Evolutionary conservation across 2,888 invertebrate species (phyloP), one percentile per base, ranked within the genome.

Genomic region (Thymelicus lineola): DNA sequence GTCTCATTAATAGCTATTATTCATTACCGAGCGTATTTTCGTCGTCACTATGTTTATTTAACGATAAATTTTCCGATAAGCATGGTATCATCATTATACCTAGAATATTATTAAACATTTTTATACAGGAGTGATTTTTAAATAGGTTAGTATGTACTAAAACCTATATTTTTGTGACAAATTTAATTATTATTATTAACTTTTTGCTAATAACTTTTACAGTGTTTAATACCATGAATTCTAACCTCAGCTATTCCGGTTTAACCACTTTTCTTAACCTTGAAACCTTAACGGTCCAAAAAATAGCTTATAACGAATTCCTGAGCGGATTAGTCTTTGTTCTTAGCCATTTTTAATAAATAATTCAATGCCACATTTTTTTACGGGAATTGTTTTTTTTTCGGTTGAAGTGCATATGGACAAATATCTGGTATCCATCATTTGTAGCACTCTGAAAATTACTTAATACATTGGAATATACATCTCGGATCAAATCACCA

Each of bases 51-150:
- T 78, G 76, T 86, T 82, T 85, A 85, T 82, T 81, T 82, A 80
- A 83, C 79, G 84, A 86, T 85, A 83, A 82, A 81, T 81, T 79
- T 79, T 79, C 80, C 77, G 82, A 85, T 85, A 81, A 82, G 77
- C 77, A 76, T 78, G 76, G 75, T 72, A 72, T 73, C 66, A 75
- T 72, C 74, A 65, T 55, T 58, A 69, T 66, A 71, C 69, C 67
- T 71, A 74, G 68, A 74, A 70, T 73, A 66, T 70, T 57, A 70
- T 45, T 64, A 66, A 74, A 71, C 65, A 68, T 17, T 60, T 35
- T 38, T 36, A 58, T 46, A 14, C 5, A 36, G 45, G 60, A 67
- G 50, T 61, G 28, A 67, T 48, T 48, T 68, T 57, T 48, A 46
- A 53, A 42, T 12, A 7, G 7, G 1, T 38, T 42, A 12, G 42